Conservation (phyloP, 2,888 invertebrate species). For the Chrysodeixis includens region DNA sequence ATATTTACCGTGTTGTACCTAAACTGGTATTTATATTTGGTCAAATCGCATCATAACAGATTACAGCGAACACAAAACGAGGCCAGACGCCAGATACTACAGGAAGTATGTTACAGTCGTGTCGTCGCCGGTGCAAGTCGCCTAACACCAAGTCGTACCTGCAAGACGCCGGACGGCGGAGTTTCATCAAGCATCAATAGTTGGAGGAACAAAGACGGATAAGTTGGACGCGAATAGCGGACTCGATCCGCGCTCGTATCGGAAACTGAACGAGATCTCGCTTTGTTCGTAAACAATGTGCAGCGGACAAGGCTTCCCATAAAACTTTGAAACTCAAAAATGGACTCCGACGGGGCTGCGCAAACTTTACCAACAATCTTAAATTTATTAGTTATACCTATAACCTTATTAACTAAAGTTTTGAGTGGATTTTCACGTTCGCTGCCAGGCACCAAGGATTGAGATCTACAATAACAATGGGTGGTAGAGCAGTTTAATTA, state of each 20-base stretch:
- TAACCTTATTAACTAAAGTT: constrained; percentile 49
- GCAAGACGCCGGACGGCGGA: constrained; percentile 68
- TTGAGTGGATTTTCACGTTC: constrained; percentile 51
- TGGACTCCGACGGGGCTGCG: constrained; percentile 59
- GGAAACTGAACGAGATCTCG: constrained; percentile 73
- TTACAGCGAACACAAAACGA: constrained; percentile 23
- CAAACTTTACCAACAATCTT: constrained; percentile 50
- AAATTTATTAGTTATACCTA: constrained; percentile 51
- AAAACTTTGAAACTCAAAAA: constrained; percentile 78
- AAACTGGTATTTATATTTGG: constrained; percentile 6
- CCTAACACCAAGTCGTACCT: constrained; percentile 52
- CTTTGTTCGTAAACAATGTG: constrained; percentile 86
- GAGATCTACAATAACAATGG: constrained; percentile 30
- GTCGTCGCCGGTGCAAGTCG: constrained; percentile 6
- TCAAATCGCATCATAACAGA: constrained; percentile 18
- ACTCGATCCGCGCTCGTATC: constrained; percentile 73
- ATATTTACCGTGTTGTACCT: not conserved
- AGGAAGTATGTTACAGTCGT: constrained; percentile 9
- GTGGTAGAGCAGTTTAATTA: constrained; percentile 11
- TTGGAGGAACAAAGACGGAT: constrained; percentile 80
- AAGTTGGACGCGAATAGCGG: constrained; percentile 76
- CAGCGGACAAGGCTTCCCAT: constrained; percentile 75
- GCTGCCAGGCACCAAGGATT: constrained; percentile 19
- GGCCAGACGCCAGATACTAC: constrained; percentile 25
- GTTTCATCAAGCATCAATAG: constrained; percentile 80